Base-by-base conservation (phyloP, 2,113 vertebrate genomes). In the Capreolus pygargus region DNA sequence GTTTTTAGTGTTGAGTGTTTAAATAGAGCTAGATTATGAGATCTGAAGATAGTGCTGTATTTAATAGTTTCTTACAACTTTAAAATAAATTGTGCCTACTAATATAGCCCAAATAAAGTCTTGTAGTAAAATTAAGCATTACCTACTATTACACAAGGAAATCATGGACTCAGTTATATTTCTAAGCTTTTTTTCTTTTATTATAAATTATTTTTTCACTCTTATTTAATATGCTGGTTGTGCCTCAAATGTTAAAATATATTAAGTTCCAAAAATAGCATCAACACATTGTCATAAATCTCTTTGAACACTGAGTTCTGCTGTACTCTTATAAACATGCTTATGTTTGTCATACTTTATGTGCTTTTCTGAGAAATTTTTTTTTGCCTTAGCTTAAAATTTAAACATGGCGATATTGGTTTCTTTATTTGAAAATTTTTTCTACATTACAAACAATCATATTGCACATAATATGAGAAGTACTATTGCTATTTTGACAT, bases 401-500 rank as follows among this genome's bases (percentile, higher is more conserved):
- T 87, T 7, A 6, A 96, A 83, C 47, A 58, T n/a, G 64, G 57
- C 86, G 94, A 78, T 85, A 28, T 36, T 17, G 3, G 28, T 54
- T 52, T 60, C 23, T 97, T 98, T 97, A 95, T 97, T 93, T 55
- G 96, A 52, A 76, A 91, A 96, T 97, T 97, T 97, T 95, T 96
- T 98, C 97, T 98, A 78, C 95, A 52, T 97, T 98, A 96, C 92
- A 97, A 98, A 98, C 98, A 99, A 98, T 98, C 98, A 97, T 98
- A 99, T 98, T 98, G 81, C 98, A 97, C 85, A 98, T 98, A 98
- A 94, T 95, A 96, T 96, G 97, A 99, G 98, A 98, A 97, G 97
- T 98, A 97, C 98, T 98, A 98, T 98, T 98, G 98, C 98, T 99
- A 98, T 98, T 99, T 98, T 99, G 98, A 99, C 98, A 98, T 98